A percentile compares a stretch with the other conserved stretches of the same genome.
Conservation (phyloP, 2,888 invertebrate genomes). For the Drosophila setosimentum region DNA sequence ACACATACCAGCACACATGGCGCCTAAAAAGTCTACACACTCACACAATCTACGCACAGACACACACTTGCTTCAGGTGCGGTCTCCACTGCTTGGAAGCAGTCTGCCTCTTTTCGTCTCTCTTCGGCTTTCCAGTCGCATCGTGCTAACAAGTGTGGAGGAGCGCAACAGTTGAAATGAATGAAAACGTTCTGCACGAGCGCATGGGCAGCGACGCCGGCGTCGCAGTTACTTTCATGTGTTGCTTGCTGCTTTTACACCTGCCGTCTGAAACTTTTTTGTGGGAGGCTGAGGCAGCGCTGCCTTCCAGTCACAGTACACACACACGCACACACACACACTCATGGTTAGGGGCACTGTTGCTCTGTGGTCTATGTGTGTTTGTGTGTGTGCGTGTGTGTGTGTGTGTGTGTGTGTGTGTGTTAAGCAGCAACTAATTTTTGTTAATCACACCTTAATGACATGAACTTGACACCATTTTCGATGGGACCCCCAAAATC, state of each 20-base stretch:
- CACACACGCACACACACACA: background rate
- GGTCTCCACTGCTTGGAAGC: conserved; percentile 46
- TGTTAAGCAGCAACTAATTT: conserved; percentile 77
- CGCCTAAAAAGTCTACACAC: conserved; percentile 51
- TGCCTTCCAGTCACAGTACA: conserved; percentile 12
- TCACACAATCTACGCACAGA: conserved; percentile 1
- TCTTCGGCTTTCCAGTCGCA: conserved; percentile 48
- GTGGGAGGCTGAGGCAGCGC: conserved; percentile 23
- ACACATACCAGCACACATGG: conserved; percentile 19
- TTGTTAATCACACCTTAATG: conserved; percentile 80
- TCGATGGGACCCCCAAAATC: conserved; percentile 18
- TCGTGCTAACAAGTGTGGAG: conserved; percentile 81
- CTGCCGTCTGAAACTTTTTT: conserved; percentile 30
- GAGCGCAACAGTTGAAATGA: conserved; percentile 83
- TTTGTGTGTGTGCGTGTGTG: conserved; percentile 9
- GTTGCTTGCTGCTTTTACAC: conserved; percentile 54
- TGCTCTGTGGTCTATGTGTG: conserved; percentile 35
- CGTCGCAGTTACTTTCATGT: conserved; percentile 60
- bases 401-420: conserved; percentile 26
- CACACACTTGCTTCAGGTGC: conserved; percentile 20
- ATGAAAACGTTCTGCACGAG: conserved; percentile 59
- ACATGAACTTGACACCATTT: conserved; percentile 77
- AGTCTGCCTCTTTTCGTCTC: conserved; percentile 11
- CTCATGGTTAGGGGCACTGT: conserved; percentile 50
- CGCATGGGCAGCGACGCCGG: conserved; percentile 23